phyloP scores from a whole-genome alignment of 1,140 invertebrate genomes.

The Reticulitermes speratus region DNA sequence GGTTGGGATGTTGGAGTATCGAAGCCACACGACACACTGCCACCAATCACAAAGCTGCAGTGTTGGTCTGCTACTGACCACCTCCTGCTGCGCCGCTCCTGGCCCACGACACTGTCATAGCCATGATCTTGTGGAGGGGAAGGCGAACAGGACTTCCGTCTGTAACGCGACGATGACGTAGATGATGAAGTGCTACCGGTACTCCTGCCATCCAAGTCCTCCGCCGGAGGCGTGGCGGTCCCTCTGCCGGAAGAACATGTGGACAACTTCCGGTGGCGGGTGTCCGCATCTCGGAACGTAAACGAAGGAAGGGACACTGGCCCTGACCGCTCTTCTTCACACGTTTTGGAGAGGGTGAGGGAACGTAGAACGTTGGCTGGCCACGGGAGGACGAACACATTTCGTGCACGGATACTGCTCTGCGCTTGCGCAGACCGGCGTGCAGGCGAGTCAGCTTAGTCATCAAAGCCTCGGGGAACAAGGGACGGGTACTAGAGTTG shows the following conservation, averaged over 20 bases:
- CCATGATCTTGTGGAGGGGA: constrained; percentile 38
- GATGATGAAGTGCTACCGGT: constrained; percentile 32
- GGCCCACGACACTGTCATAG: constrained; percentile 35
- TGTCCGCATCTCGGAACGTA: constrained; percentile 34
- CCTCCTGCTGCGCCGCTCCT: constrained; percentile 37
- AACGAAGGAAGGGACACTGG: constrained; percentile 42
- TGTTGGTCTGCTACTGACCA: constrained; percentile 39
- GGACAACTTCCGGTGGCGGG: constrained; percentile 28
- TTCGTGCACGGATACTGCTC: constrained; percentile 65
- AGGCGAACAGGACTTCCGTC: constrained; percentile 24
- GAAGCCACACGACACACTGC: neutral
- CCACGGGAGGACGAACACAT: constrained; percentile 48
- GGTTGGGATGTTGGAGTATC: neutral
- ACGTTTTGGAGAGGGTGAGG: constrained; percentile 52
- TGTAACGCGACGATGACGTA: neutral
- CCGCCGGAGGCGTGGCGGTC: constrained; percentile 38
- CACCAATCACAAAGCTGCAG: constrained; percentile 24
- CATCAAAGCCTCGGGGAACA: constrained; percentile 55
- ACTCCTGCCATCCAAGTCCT: constrained; percentile 36
- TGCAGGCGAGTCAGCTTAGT: constrained; percentile 66
- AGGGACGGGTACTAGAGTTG: constrained; percentile 28
- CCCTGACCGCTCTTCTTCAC: constrained; percentile 30
- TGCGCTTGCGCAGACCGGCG: constrained; percentile 60
- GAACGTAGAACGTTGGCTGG: constrained; percentile 64
- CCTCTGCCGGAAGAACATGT: constrained; percentile 36